Conservation (phyloP, 2,113 vertebrate genomes). For the Pan paniscus region DNA sequence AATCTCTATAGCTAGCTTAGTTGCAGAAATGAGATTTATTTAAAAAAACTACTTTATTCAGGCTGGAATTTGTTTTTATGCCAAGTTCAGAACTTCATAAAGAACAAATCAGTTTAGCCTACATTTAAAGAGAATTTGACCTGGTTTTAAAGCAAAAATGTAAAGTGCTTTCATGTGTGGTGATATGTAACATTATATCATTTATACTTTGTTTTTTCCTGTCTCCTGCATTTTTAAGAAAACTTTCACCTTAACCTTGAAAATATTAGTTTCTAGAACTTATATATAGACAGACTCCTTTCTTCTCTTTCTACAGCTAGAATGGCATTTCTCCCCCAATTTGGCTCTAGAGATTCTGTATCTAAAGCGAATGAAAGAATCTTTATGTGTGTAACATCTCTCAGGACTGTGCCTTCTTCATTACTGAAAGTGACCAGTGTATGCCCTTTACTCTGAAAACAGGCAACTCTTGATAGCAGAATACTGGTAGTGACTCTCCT, state of each 20-base stretch:
- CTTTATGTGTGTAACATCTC: background rate
- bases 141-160: conserved; percentile 43
- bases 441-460: background rate
- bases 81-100: background rate
- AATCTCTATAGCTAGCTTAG: background rate
- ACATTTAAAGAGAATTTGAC: conserved; percentile 37
- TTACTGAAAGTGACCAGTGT: background rate
- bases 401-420: background rate
- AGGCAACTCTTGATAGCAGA: background rate
- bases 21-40: background rate
- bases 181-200: background rate
- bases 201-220: background rate
- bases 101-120: background rate
- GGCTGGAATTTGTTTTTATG: background rate
- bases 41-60: background rate
- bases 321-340: background rate
- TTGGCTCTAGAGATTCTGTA: background rate
- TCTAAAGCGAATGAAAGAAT: background rate
- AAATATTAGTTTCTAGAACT: conserved; percentile 30
- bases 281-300: background rate
- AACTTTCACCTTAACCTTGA: background rate
- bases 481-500: background rate
- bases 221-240: conserved; percentile 30
- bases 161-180: background rate
- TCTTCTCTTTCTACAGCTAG: background rate